These are phyloP conservation scores for Antrozous pallidus DNA, from an alignment of 2,797 vertebrate species.

Conservation along the genomic window DNA sequence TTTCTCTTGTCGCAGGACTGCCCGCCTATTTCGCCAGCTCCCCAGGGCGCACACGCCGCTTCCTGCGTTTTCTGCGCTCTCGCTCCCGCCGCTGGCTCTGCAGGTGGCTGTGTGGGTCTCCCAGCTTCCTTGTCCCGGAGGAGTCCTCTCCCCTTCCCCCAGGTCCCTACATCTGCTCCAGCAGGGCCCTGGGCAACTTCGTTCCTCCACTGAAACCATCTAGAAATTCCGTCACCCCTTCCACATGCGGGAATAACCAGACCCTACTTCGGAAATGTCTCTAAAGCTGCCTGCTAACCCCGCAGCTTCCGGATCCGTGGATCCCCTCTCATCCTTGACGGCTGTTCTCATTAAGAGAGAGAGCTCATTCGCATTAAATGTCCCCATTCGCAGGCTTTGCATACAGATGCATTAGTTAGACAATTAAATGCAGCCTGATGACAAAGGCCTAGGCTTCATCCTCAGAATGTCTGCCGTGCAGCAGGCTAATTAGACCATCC, in stretches of 20 bases:
- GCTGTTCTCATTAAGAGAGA: neutral
- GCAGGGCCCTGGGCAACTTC: neutral
- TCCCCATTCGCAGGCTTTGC: neutral
- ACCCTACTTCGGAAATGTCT: neutral
- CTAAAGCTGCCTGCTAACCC: neutral
- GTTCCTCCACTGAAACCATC: neutral
- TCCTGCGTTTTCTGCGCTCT: neutral
- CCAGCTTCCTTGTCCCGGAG: too few relatives aligned
- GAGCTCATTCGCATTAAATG: neutral
- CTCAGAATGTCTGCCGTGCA: neutral
- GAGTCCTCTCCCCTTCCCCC: accelerated
- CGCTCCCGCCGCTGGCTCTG: neutral
- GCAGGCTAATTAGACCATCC: neutral
- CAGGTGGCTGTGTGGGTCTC: neutral
- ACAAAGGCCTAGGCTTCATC: neutral
- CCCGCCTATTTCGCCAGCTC: neutral
- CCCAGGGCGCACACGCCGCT: accelerated
- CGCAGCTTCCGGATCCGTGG: accelerated
- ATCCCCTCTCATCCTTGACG: neutral
- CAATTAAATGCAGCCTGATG: neutral
- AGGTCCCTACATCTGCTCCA: too few relatives aligned
- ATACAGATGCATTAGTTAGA: neutral
- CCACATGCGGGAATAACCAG: accelerated
- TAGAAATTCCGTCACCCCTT: neutral
- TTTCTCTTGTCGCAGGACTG: neutral